Percentiles rank a stretch among this genome's conserved stretches.
Evolutionary conservation across 2,797 vertebrate species (phyloP).

Genomic region (Miichthys miiuy): DNA sequence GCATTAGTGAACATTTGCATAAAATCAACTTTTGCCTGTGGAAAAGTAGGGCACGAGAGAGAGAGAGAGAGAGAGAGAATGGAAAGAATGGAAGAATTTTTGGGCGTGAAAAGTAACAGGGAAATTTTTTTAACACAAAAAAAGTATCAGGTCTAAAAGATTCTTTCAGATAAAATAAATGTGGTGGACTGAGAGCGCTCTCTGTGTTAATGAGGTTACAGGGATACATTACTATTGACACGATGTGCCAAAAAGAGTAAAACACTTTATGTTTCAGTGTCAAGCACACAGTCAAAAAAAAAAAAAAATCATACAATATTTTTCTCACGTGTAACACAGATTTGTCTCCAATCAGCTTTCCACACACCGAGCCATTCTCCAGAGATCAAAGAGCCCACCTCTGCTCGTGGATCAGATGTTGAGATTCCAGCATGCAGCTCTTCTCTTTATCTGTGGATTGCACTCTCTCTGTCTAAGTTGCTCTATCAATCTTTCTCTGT

Average conservation of each 20-base stretch:
- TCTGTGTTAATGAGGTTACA: slow-evolving; percentile 22
- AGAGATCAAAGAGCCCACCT: slow-evolving; percentile 63
- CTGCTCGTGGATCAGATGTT: slow-evolving; percentile 67
- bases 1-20: slow-evolving; percentile 72
- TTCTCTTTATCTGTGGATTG: slow-evolving; percentile 45
- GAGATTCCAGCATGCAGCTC: slow-evolving; percentile 55
- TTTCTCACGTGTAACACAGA: slow-evolving; percentile 19
- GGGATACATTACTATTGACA: slow-evolving; percentile 3
- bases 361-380: slow-evolving; percentile 57
- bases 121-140: neutral
- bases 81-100: neutral
- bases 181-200: neutral
- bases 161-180: slow-evolving; percentile 8
- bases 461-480: slow-evolving; percentile 37
- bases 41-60: slow-evolving; percentile 51
- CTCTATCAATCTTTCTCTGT: slow-evolving; percentile 45
- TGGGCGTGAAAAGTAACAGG: slow-evolving; percentile 13
- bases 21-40: slow-evolving; percentile 66
- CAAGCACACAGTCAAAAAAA: neutral
- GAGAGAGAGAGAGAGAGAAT: slow-evolving; percentile 25
- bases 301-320: neutral
- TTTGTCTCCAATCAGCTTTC: slow-evolving; percentile 65
- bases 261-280: slow-evolving; percentile 27
- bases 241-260: slow-evolving; percentile 6
- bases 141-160: neutral